Conservation (phyloP, 2,113 vertebrate species). For the Conger conger region DNA sequence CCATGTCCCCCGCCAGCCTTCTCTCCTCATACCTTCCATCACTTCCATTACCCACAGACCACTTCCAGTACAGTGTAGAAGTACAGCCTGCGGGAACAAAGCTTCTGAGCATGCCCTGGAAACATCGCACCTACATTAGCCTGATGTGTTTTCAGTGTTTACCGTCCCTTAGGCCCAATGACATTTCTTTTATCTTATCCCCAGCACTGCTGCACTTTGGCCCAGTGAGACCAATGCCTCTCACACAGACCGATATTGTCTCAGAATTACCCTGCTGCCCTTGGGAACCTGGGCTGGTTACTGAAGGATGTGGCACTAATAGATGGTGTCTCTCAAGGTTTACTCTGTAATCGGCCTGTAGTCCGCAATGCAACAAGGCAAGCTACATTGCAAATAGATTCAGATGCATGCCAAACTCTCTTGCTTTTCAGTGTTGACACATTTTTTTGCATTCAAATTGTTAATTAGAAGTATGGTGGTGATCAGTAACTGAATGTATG, state of each 20-base stretch:
- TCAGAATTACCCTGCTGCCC: slow-evolving; percentile 58
- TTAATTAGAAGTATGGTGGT: no score
- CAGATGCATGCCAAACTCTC: no score
- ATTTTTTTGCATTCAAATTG: no score
- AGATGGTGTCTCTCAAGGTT: not conserved
- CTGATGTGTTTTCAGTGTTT: slow-evolving; percentile 29
- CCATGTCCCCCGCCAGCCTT: not conserved
- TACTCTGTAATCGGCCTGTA: not conserved
- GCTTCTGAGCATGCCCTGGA: not conserved
- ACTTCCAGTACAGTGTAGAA: not conserved
- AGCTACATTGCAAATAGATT: not conserved
- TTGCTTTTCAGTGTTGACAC: no score
- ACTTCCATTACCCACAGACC: slow-evolving; percentile 4
- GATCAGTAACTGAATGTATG: no score
- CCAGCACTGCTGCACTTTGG: slow-evolving; percentile 11
- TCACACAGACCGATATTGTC: not conserved
- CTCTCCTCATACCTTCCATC: not conserved
- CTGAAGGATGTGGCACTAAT: slow-evolving; percentile 34
- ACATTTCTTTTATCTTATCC: slow-evolving; percentile 36
- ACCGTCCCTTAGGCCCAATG: not conserved
- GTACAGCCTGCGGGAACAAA: slow-evolving; percentile 1
- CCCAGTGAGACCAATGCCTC: slow-evolving; percentile 4
- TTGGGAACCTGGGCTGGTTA: slow-evolving; percentile 42
- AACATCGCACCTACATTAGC: slow-evolving; percentile 24
- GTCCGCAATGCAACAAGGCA: not conserved